Conservation (phyloP, 2,113 vertebrate genomes). For the Odontesthes bonariensis region DNA sequence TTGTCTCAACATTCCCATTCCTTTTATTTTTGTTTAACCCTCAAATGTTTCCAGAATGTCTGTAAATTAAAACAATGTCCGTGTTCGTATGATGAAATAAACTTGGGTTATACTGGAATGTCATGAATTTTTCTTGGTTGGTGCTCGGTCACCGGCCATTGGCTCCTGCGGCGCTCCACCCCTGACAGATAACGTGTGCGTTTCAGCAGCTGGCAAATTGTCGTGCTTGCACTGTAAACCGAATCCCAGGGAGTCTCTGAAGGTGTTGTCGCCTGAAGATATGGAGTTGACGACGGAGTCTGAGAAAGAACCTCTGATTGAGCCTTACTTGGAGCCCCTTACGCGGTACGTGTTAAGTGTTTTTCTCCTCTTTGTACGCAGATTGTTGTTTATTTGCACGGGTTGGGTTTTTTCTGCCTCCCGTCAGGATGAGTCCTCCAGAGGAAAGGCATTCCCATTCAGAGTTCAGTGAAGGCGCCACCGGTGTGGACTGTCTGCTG, state of each 20-base stretch:
- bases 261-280: neutral
- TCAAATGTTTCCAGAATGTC: neutral
- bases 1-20: slow-evolving; percentile 31
- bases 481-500: slow-evolving; percentile 6
- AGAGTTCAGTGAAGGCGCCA: slow-evolving; percentile 27
- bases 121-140: neutral
- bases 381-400: too few species aligned
- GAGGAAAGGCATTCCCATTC: slow-evolving; percentile 34
- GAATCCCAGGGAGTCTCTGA: neutral
- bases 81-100: slow-evolving; percentile 45
- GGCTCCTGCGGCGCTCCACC: slow-evolving; percentile 46
- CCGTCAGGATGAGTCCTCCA: slow-evolving; percentile 30
- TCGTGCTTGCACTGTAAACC: slow-evolving; percentile 17
- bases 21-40: neutral
- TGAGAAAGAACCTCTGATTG: slow-evolving; percentile 56
- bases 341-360: slow-evolving; percentile 25
- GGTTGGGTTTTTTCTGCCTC: neutral
- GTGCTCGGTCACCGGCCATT: slow-evolving; percentile 12
- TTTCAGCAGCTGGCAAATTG: slow-evolving; percentile 35
- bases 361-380: neutral
- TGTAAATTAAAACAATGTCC: slow-evolving; percentile 2
- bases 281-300: slow-evolving; percentile 43
- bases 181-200: slow-evolving; percentile 19
- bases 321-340: slow-evolving; percentile 24
- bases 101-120: slow-evolving; percentile 24